phyloP scores from a whole-genome alignment of 2,797 vertebrate genomes.

The Tinamus major region DNA sequence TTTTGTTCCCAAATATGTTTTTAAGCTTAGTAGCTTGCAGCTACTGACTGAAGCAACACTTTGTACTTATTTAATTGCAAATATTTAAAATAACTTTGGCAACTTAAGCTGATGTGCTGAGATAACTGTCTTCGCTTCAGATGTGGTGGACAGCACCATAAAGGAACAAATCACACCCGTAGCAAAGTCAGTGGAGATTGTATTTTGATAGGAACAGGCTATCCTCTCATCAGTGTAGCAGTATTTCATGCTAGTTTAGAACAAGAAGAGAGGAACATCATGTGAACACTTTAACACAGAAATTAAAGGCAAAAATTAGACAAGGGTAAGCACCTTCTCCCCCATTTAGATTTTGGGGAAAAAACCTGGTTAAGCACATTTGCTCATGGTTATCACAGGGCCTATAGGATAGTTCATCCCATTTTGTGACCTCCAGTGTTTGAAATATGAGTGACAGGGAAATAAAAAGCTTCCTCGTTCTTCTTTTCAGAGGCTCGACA shows the following conservation, averaged over 20 bases:
- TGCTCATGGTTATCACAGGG: background rate
- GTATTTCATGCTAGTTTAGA: background rate
- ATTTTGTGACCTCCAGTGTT: background rate
- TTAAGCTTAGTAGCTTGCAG: background rate
- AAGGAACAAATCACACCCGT: background rate
- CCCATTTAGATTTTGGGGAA: background rate
- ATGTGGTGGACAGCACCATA: background rate
- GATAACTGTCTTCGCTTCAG: background rate
- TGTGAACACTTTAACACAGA: background rate
- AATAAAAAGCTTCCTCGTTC: conserved; percentile 8
- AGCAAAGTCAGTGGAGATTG: background rate
- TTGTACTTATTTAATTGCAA: background rate
- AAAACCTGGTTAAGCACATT: background rate
- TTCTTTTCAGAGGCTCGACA: background rate
- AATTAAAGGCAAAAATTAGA: background rate
- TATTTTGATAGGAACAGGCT: background rate
- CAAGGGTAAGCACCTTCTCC: background rate
- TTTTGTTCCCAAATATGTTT: background rate
- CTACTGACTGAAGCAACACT: background rate
- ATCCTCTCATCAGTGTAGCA: background rate
- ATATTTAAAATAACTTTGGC: background rate
- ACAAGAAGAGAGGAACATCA: background rate
- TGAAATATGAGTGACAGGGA: background rate
- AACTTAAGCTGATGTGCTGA: background rate
- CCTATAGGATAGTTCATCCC: background rate